Evolutionary conservation across 2,888 invertebrate species (phyloP), one percentile per base, ranked within the genome.

Genomic region (Dicyrtoma fusca): DNA sequence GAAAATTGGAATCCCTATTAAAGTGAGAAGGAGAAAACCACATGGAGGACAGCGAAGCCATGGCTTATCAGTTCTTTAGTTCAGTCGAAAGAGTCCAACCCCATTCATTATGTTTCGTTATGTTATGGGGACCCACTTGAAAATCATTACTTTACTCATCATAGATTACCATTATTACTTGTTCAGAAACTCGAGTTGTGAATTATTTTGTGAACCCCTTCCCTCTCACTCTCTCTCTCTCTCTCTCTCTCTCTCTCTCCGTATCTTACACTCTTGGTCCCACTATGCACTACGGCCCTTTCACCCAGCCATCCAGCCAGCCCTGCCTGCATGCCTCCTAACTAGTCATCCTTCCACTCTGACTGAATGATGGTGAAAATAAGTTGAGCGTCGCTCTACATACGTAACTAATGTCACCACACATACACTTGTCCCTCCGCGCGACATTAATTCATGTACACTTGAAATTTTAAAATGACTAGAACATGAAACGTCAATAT

Each of bases 121-220:
- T 72, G 71, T 72, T 69, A 74, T 71, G 74, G 69, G 74, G 66
- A 71, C 71, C 71, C 74, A 74, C 74, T 74, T 74, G 74, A 74
- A 74, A 74, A 74, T 74, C 74, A 74, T 74, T 72, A 74, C 63
- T 62, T 62, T 70, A 26, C 61, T 70, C 70, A 62, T 69, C 69
- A 69, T 61, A 69, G 69, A 69, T 69, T 69, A 69, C 69, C 69
- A 69, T 70, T 70, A 70, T 70, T 70, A 62, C 70, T 70, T 70
- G 70, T 53, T 51, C 51, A 63, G 42, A 63, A 62, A 70, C 62
- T 63, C 53, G 4, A 61, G 49, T 65, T 65, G 47, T 47, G 51
- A 65, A 49, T 65, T 49, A 49, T 65, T 65, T 65, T 51, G 49
- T 49, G 26, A 65, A 47, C 65, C 65, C 51, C 49, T 65, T 65